phyloP scores from a whole-genome alignment of 2,113 vertebrate genomes.

The Triplophysa siluroides region DNA sequence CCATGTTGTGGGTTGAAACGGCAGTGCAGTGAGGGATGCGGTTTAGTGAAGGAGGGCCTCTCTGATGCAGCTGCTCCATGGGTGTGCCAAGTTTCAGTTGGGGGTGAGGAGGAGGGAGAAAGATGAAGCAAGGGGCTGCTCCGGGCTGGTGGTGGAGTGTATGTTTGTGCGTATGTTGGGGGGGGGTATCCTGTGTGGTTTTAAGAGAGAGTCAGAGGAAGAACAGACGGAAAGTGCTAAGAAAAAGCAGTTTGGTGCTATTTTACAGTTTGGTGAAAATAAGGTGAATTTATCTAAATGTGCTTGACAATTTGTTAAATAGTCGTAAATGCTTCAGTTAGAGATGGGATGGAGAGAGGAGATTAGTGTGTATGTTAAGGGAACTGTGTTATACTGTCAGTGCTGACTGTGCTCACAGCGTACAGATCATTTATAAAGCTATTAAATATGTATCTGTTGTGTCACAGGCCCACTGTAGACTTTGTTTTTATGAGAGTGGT shows the following conservation, averaged over 20 bases:
- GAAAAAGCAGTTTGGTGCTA: no score
- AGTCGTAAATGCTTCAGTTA: not conserved
- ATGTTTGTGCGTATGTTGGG: not conserved
- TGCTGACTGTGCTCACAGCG: slow-evolving; percentile 16
- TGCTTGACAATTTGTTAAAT: no score
- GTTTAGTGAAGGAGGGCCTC: slow-evolving; percentile 63
- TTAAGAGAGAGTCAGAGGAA: slow-evolving; percentile 27
- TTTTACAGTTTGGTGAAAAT: not conserved
- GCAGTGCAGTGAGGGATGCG: slow-evolving; percentile 55
- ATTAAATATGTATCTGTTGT: slow-evolving; percentile 50
- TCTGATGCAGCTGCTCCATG: slow-evolving; percentile 73
- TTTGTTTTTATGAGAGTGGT: slow-evolving; percentile 32
- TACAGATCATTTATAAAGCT: slow-evolving; percentile 44
- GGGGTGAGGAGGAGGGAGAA: slow-evolving; percentile 58
- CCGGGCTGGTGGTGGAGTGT: slow-evolving; percentile 26
- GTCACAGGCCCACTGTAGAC: slow-evolving; percentile 28
- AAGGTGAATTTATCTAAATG: not conserved
- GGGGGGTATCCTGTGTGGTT: slow-evolving; percentile 43
- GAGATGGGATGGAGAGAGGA: not conserved
- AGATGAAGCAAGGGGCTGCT: slow-evolving; percentile 58
- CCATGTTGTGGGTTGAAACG: slow-evolving; percentile 56
- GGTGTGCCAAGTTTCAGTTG: slow-evolving; percentile 77
- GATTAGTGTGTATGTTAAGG: not conserved
- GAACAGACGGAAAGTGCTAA: not conserved
- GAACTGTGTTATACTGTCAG: slow-evolving; percentile 11